Base-by-base conservation (phyloP, 2,113 vertebrate species). In the Rostratula benghalensis region DNA sequence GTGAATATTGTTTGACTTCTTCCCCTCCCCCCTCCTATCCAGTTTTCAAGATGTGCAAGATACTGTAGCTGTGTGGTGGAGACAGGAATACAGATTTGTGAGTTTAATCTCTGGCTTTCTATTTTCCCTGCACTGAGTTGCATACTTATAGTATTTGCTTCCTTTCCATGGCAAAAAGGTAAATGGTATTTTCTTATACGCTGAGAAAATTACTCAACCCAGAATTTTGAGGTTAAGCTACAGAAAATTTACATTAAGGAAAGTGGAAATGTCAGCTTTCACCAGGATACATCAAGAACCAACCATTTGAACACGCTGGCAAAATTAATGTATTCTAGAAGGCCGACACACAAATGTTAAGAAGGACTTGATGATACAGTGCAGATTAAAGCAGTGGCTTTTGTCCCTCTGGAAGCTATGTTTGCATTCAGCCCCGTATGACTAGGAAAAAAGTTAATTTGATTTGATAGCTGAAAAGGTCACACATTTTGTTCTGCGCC, bases 391-490 rank as follows among this genome's bases (percentile, higher is more conserved):
- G 24, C 60, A 80, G 76, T 85, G 82, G 84, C 87, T 95, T 96
- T 93, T 93, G 69, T 90, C 95, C 69, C 73, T 92, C 74, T 94
- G 83, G 91, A 96, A 95, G 89, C 83, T 61, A 10, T 77, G 82
- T 67, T 97, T 96, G 86, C 80, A 63, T 96, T 94, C 96, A 87
- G 64, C 77, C 68, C 24, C 87, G 86, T 93, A 78, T 91, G 93
- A 89, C 82, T 68, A 78, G 83, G 80, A 83, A 95, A 92, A 96
- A 93, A 89, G 93, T 89, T 94, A 92, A 95, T 97, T 90, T 91
- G 97, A 97, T 95, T 93, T 95, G 96, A 96, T 94, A 92, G 93
- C 95, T 79, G 39, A 90, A 97, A 95, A 96, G 94, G 91, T 96
- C 90, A 53, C 68, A 53, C 54, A 88, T 94, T 96, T 91, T 97